Evolutionary conservation across 1,140 invertebrate genomes (phyloP).

Genomic region (Pararge aegeria): DNA sequence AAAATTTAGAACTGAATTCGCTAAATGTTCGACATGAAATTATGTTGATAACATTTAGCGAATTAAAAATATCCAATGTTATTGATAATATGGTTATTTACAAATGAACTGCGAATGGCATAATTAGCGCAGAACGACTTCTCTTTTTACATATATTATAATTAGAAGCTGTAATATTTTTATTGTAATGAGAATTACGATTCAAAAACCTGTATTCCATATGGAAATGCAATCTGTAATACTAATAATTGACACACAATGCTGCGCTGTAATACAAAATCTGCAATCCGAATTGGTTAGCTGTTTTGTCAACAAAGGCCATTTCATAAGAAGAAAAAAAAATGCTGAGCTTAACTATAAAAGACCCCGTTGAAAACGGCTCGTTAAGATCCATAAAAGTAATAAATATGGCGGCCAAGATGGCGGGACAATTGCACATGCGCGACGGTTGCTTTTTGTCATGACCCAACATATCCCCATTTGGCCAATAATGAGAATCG

Average conservation of each 20-base stretch:
- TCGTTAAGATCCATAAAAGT: conserved; percentile 28
- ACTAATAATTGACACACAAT: neutral
- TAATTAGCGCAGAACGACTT: too few relatives aligned
- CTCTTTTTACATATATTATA: too few relatives aligned
- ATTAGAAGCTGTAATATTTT: too few relatives aligned
- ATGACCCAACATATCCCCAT: conserved; percentile 38
- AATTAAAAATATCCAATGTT: too few relatives aligned
- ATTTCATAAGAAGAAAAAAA: neutral
- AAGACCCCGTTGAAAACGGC: conserved; percentile 11
- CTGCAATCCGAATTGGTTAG: neutral
- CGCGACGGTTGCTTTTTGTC: conserved; percentile 33
- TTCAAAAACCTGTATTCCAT: too few relatives aligned
- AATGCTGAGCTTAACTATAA: conserved; percentile 1
- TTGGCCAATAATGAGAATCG: conserved; percentile 58
- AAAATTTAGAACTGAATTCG: too few relatives aligned
- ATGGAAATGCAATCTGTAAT: too few relatives aligned
- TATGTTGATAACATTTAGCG: too few relatives aligned
- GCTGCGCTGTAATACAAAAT: neutral
- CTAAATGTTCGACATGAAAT: too few relatives aligned
- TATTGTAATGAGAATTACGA: too few relatives aligned
- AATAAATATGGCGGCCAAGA: conserved; percentile 26
- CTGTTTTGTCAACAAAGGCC: neutral
- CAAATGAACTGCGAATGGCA: too few relatives aligned
- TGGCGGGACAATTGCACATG: conserved; percentile 25
- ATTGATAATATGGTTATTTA: too few relatives aligned